Percentiles rank a stretch among this genome's conserved stretches.
phyloP scores from a whole-genome alignment of 2,888 invertebrate genomes.

The Cerastoderma edule region DNA sequence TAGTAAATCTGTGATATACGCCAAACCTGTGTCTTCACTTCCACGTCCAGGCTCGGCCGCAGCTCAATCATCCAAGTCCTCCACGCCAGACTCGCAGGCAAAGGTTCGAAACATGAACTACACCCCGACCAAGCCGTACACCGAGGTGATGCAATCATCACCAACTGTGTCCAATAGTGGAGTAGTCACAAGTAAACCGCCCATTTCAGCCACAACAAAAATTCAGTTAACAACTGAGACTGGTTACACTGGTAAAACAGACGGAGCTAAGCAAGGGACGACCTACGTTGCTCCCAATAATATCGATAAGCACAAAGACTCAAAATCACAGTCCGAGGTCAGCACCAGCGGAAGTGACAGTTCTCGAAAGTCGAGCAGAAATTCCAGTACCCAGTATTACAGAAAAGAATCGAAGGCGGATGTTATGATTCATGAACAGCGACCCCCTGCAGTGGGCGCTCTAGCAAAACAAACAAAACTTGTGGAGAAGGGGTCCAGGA shows the following conservation, averaged over 20 bases:
- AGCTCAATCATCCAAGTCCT: slow-evolving; percentile 35
- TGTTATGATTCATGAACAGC: slow-evolving; percentile 67
- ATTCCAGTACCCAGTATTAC: slow-evolving; percentile 66
- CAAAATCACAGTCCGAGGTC: background rate
- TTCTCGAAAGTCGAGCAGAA: slow-evolving; percentile 44
- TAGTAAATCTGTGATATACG: slow-evolving; percentile 50
- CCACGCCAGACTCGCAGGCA: slow-evolving; percentile 52
- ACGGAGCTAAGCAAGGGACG: slow-evolving; percentile 38
- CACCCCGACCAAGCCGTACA: slow-evolving; percentile 75
- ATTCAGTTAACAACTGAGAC: slow-evolving; percentile 61
- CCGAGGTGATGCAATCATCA: slow-evolving; percentile 65
- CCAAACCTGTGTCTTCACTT: slow-evolving; percentile 64
- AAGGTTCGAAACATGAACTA: slow-evolving; percentile 74
- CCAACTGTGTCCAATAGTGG: background rate
- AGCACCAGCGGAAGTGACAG: slow-evolving; percentile 21
- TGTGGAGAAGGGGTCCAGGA: slow-evolving; percentile 51
- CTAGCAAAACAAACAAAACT: slow-evolving; percentile 51
- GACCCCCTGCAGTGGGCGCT: slow-evolving; percentile 74
- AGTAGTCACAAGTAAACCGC: slow-evolving; percentile 18
- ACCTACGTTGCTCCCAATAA: slow-evolving; percentile 53
- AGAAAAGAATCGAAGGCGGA: slow-evolving; percentile 71
- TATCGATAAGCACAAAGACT: slow-evolving; percentile 34
- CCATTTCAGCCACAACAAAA: slow-evolving; percentile 53
- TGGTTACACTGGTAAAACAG: slow-evolving; percentile 32
- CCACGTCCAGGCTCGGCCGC: slow-evolving; percentile 63